Base-by-base conservation (phyloP, 1,140 invertebrate genomes). In the Adoxophyes honmai region DNA sequence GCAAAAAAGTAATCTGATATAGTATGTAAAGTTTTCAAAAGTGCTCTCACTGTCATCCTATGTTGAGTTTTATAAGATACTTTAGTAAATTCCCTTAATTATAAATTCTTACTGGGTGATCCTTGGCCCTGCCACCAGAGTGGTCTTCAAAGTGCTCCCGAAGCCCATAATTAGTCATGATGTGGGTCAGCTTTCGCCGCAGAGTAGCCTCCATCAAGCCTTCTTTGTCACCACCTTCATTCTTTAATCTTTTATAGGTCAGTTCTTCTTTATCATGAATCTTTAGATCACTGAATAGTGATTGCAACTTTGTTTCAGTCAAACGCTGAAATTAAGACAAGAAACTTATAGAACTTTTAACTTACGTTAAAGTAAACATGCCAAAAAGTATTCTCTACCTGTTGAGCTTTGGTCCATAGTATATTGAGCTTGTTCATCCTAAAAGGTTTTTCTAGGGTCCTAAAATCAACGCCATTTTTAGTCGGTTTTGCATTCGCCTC, bases 201-300 rank as follows among this genome's bases (percentile, higher is more conserved):
- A 98, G 74, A 71, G 94, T 93, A 1, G 96, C 94, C 81, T 97
- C 97, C 81, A 94, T 94, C 0, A 96, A 72, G 0, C 97, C 97
- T 75, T 96, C 95, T 75, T 95, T 94, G 86, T 98, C 97, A 62
- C 93, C 92, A 34, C 95, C 95, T 68, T 97, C 95, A 56, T 93
- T 91, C 69, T 94, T 96, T 0, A 95, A 75, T 73, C 94, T 93
- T 81, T 98, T 98, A 68, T 93, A 93, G 0, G 93, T 91, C 9
- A 97, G 89, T 90, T 98, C 96, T 82, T 97, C 94, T 89, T 97
- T 97, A 71, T 98, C 97, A 57, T 98, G 97, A 38, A 97, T 92
- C 89, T 96, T 96, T 0, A 98, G 81, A 77, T 98, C 97, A 75
- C 94, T 95, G 68, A 95, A 96, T 10, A 98, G 78, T 0, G 95